Evolutionary conservation across 2,797 vertebrate genomes (phyloP).

Genomic region (Alca torda): DNA sequence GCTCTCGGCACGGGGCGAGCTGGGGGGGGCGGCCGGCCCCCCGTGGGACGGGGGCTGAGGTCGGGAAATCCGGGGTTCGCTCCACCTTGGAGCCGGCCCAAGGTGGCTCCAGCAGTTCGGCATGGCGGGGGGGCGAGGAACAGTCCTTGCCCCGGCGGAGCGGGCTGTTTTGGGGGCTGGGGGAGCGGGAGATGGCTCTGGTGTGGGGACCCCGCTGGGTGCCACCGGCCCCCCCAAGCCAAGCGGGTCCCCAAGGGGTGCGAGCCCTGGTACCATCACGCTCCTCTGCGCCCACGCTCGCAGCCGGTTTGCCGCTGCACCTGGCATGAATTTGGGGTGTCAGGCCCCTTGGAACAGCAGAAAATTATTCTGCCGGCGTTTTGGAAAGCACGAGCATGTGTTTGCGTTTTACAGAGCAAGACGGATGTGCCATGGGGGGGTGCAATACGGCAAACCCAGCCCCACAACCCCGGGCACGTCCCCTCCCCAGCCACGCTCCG

Average conservation of each 20-base stretch:
- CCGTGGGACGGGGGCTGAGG: rapidly evolving
- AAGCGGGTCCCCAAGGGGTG: rapidly evolving
- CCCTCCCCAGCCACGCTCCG: rapidly evolving
- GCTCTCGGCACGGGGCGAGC: rapidly evolving
- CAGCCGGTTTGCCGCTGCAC: neutral
- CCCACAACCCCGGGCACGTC: neutral
- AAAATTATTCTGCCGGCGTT: neutral
- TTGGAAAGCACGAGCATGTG: neutral
- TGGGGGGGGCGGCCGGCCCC: neutral
- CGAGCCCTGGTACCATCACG: rapidly evolving
- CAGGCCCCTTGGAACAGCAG: neutral
- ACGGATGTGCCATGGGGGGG: rapidly evolving
- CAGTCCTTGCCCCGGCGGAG: rapidly evolving
- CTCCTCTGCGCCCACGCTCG: neutral
- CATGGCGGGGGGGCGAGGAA: neutral
- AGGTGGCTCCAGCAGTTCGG: rapidly evolving
- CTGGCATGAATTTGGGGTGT: neutral
- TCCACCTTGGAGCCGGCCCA: neutral
- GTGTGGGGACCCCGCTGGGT: neutral
- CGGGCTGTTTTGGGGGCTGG: rapidly evolving
- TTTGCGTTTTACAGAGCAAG: neutral
- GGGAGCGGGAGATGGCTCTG: neutral
- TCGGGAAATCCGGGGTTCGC: neutral
- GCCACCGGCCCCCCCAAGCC: neutral
- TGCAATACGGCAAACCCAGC: neutral